Evolutionary conservation across 1,140 invertebrate species (phyloP).

Genomic region (Hirudo medicinalis): DNA sequence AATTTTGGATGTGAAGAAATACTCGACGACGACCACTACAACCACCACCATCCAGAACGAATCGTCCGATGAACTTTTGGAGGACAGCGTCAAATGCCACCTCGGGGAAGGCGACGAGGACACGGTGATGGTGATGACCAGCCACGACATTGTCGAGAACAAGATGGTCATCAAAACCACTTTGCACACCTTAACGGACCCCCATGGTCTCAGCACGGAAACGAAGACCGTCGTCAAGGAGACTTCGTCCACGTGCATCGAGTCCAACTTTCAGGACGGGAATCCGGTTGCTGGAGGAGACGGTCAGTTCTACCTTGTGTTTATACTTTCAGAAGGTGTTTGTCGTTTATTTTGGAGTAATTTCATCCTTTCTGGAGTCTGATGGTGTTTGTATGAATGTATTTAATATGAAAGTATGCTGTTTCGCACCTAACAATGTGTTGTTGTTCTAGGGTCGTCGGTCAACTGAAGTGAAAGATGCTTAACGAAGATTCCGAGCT

Average conservation of each 20-base stretch:
- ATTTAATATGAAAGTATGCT: background rate
- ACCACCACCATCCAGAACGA: constrained; percentile 8
- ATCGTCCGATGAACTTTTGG: background rate
- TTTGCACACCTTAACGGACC: constrained; percentile 1
- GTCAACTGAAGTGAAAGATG: background rate
- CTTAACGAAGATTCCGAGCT: too few species aligned
- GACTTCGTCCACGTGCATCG: background rate
- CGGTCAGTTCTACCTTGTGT: background rate
- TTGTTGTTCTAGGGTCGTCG: background rate
- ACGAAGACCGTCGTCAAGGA: constrained; percentile 14
- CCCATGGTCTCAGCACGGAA: constrained; percentile 1
- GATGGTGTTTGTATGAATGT: background rate
- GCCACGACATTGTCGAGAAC: constrained; percentile 17
- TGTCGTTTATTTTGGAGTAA: background rate
- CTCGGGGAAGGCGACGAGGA: constrained; percentile 6
- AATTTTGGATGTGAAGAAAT: constrained; percentile 4
- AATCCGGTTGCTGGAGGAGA: background rate
- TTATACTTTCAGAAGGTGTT: background rate
- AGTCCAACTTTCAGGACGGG: constrained; percentile 10
- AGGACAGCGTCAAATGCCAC: constrained; percentile 3
- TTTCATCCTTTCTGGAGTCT: background rate
- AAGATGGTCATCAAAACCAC: constrained; percentile 18
- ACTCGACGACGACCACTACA: background rate
- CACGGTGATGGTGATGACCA: constrained; percentile 10
- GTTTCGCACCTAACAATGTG: background rate